phyloP scores from a whole-genome alignment of 2,888 invertebrate species.

The Notodonta dromedarius region DNA sequence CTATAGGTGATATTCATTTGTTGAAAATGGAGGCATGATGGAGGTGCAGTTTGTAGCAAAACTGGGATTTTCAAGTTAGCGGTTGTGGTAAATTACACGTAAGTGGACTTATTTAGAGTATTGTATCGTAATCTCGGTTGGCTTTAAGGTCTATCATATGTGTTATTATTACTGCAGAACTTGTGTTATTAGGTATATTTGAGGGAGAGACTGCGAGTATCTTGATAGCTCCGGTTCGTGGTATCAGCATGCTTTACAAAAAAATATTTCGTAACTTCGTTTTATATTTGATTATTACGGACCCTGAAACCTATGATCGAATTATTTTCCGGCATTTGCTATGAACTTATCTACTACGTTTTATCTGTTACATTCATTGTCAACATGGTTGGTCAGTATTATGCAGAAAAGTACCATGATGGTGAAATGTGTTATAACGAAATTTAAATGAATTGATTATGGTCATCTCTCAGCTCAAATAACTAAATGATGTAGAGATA shows the following conservation, averaged over 20 bases:
- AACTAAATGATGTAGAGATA: not conserved
- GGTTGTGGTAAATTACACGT: constrained; percentile 66
- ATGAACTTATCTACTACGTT: constrained; percentile 19
- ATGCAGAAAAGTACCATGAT: constrained; percentile 49
- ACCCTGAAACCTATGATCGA: not conserved
- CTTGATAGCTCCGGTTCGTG: constrained; percentile 60
- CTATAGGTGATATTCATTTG: constrained; percentile 73
- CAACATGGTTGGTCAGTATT: constrained; percentile 56
- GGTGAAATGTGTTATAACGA: constrained; percentile 22
- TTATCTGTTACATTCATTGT: constrained; percentile 43
- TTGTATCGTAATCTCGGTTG: constrained; percentile 60
- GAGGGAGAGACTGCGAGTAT: constrained; percentile 78
- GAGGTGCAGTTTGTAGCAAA: constrained; percentile 70
- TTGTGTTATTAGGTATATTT: constrained; percentile 64
- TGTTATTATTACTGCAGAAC: constrained; percentile 39
- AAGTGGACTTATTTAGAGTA: constrained; percentile 52
- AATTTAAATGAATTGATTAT: constrained; percentile 7
- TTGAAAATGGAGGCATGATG: constrained; percentile 82
- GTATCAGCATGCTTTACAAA: constrained; percentile 61
- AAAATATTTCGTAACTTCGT: constrained; percentile 26
- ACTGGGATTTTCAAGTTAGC: constrained; percentile 73
- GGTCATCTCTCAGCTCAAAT: no score
- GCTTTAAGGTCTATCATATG: constrained; percentile 45
- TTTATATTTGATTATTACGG: constrained; percentile 11
- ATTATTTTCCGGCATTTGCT: constrained; percentile 18